Conservation (phyloP, 2,797 vertebrate genomes). For the Gallinago nigripennis region DNA sequence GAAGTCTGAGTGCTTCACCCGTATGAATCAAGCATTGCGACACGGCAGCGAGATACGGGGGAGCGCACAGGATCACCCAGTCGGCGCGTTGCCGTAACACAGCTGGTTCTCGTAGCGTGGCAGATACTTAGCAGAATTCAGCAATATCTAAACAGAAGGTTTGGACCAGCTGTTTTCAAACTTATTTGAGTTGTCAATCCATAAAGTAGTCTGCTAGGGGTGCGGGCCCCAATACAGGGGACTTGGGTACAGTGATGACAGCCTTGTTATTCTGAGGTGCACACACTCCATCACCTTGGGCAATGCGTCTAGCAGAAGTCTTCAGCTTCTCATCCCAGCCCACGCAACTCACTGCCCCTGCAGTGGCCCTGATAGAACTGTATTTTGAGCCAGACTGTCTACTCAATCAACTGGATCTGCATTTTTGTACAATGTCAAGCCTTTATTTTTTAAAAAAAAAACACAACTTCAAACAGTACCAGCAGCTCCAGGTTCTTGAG, state of each 20-base stretch:
- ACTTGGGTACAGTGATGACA: neutral
- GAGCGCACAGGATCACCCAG: neutral
- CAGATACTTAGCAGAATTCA: constrained; percentile 36
- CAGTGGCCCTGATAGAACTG: neutral
- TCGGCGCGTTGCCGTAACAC: accelerated
- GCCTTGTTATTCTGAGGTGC: neutral
- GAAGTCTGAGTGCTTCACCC: neutral
- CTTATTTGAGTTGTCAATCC: neutral
- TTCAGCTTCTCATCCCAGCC: neutral
- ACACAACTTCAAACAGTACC: neutral
- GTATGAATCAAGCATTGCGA: neutral
- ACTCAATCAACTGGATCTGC: neutral
- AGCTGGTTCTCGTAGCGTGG: neutral
- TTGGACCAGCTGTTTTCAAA: neutral
- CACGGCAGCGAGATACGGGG: neutral
- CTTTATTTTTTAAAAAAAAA: neutral
- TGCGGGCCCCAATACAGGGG: neutral
- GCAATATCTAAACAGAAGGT: neutral
- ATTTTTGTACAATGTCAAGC: neutral
- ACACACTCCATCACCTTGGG: neutral
- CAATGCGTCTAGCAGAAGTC: neutral
- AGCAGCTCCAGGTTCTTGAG: neutral
- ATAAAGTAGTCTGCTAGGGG: neutral
- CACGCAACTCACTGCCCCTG: neutral
- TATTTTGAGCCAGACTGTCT: neutral